These are phyloP conservation scores for Periphyllus acericola DNA, from an alignment of 2,888 invertebrate species.

Conservation along the genomic window DNA sequence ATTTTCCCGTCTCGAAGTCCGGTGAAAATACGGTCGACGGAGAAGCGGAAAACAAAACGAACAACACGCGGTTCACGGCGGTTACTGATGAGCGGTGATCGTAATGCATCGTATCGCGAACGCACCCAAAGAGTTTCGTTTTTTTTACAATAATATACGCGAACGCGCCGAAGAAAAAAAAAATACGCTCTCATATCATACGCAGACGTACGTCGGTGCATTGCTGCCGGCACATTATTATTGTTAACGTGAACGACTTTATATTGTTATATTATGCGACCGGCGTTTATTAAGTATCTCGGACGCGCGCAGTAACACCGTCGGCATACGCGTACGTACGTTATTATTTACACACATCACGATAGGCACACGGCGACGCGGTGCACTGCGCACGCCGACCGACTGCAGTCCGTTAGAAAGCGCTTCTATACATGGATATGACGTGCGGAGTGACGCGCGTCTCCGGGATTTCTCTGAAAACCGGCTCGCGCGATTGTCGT, in stretches of 20 bases:
- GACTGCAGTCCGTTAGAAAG: conserved; percentile 14
- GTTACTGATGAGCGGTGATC: neutral
- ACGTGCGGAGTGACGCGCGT: neutral
- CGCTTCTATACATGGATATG: conserved; percentile 45
- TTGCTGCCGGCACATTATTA: neutral
- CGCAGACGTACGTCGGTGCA: no score
- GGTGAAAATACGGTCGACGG: neutral
- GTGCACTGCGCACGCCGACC: neutral
- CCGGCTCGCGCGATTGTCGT: conserved; percentile 19
- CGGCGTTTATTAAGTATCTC: neutral
- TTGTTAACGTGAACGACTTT: neutral
- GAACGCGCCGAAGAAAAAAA: neutral
- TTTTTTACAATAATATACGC: no score
- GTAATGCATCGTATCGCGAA: neutral
- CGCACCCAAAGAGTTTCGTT: no score
- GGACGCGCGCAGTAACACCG: neutral
- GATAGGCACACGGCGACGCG: neutral
- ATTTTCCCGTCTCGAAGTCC: neutral
- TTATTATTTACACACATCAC: neutral
- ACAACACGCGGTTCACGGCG: neutral
- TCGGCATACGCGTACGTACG: neutral
- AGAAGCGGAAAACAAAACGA: neutral
- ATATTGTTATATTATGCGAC: neutral
- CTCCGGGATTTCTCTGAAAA: conserved; percentile 33
- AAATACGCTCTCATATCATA: no score